Base-by-base conservation (phyloP, 2,113 vertebrate species). In the Scortum barcoo region DNA sequence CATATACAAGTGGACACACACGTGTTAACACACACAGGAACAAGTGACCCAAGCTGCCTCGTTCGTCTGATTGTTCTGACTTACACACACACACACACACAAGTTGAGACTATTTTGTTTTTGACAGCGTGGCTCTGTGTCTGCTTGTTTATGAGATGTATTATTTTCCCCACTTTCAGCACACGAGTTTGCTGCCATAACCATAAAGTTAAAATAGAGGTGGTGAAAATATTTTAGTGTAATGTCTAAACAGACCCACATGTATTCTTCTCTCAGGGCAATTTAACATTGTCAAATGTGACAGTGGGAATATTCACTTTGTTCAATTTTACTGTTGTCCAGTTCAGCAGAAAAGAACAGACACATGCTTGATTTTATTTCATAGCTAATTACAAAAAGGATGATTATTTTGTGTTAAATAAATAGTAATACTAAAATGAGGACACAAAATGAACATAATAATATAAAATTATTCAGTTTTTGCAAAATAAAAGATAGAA, bases 131-230 rank as follows among this genome's bases (percentile, higher is more conserved):
- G 22, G 53, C 28, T 54, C 69, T 72, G 74, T 3, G 42, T 74
- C 36, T 77, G 51, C 68, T 72, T 46, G 66, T 81, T 72, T 53
- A 38, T 58, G 12, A 56, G 11, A 71, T 19, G n/a, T 50, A 88
- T 84, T 58, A 46, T 60, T 82, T 78, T 74, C 74, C 74, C 76
- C 80, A 74, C 56, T 71, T 68, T 84, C 36, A n/a, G 42, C 30
- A 14, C 84, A 76, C 2, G 54, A 38, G 76, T 70, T 79, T 84
- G 74, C 57, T 72, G 38, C 53, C 62, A 28, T 12, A 71, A 38
- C 48, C 26, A 3, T 40, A 17, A 68, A 80, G 42, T 68, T 78
- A 62, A 82, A 86, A 72, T 72, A 61, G 60, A 72, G 40, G 38
- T 9, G 16, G 63, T 57, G 42, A 72, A 84, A 77, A 83, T 44